Conservation (phyloP, 2,113 vertebrate species). For the Arenaria interpres region DNA sequence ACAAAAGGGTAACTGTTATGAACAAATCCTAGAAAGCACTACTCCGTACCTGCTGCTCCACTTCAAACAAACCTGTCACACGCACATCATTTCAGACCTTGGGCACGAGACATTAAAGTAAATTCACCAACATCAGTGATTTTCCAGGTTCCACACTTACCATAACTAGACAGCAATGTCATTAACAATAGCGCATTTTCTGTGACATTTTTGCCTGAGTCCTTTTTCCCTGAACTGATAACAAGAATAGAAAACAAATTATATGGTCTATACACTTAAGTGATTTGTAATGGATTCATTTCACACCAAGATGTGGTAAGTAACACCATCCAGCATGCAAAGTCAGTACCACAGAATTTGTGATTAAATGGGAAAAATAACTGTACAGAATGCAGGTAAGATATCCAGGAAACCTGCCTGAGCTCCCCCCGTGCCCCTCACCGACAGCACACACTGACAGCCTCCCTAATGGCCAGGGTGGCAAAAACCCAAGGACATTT, state of each 20-base stretch:
- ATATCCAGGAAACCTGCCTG: background rate
- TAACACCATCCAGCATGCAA: constrained; percentile 25
- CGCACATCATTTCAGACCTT: background rate
- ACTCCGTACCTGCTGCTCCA: too few species aligned
- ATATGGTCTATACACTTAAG: constrained; percentile 33
- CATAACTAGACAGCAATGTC: background rate
- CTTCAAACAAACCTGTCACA: background rate
- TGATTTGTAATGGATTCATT: constrained; percentile 52
- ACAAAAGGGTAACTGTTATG: background rate
- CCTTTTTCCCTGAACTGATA: background rate
- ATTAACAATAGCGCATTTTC: constrained; percentile 27
- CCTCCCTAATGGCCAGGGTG: background rate
- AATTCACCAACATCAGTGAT: background rate
- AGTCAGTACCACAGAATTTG: background rate
- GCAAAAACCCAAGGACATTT: background rate
- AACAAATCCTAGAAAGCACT: background rate
- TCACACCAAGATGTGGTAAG: constrained; percentile 27
- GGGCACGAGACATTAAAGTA: background rate
- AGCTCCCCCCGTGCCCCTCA: background rate
- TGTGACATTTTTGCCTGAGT: constrained; percentile 17
- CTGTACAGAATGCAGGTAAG: background rate
- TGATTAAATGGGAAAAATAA: background rate
- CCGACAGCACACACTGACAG: background rate
- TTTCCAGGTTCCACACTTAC: background rate
- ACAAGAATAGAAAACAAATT: constrained; percentile 52